phyloP scores from a whole-genome alignment of 2,113 vertebrate genomes.

The Cygnus buccinator region DNA sequence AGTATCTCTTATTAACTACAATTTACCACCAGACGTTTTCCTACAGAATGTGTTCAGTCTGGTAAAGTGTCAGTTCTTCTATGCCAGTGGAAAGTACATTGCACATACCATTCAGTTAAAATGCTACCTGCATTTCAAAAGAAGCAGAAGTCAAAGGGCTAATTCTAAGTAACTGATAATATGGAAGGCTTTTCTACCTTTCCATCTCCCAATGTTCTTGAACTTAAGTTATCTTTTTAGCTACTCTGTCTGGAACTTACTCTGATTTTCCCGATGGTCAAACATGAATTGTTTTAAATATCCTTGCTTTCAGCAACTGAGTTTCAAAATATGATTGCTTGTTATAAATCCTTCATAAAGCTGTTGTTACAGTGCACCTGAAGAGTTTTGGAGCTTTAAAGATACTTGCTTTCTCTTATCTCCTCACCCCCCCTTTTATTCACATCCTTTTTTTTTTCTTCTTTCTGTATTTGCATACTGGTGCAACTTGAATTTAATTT shows the following conservation, averaged over 20 bases:
- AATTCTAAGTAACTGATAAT: not conserved
- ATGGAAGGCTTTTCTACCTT: not conserved
- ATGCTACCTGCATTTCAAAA: not conserved
- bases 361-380: not conserved
- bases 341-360: not conserved
- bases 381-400: not conserved
- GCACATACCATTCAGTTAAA: not conserved
- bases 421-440: not conserved
- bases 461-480: not conserved
- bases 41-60: not conserved
- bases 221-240: not conserved
- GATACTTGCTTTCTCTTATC: not conserved
- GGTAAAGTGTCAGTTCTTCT: not conserved
- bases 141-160: not conserved
- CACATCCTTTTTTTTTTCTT: not conserved
- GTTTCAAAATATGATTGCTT: not conserved
- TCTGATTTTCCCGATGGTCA: not conserved
- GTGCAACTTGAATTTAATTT: not conserved
- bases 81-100: not conserved
- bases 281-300: not conserved
- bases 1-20: not conserved
- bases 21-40: not conserved
- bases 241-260: not conserved
- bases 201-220: not conserved
- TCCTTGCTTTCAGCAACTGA: not conserved